Base-by-base conservation (phyloP, 2,888 invertebrate species). In the Lepetodrilus schrolli region DNA sequence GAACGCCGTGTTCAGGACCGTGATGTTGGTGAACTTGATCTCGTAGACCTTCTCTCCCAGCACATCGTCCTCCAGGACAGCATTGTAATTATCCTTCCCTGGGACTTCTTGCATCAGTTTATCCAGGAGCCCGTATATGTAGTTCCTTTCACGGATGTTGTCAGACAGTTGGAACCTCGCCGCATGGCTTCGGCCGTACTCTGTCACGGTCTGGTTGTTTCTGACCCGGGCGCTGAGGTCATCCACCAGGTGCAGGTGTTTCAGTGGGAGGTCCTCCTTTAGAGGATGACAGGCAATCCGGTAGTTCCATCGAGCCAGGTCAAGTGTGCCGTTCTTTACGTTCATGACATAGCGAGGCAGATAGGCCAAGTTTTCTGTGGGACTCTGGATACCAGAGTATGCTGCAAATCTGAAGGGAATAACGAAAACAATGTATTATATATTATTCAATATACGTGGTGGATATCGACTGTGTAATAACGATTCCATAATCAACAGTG, bases 341-440 rank as follows among this genome's bases (percentile, higher is more conserved):
- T 81, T 75, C 26, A 79, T 74, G 66, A 87, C 83, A 1, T 81
- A 83, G 10, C 82, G 83, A 2, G 87, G 88, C 0, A 87, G 80
- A 73, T 79, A 86, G 21, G 85, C 84, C 69, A 76, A 80, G 71
- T 87, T 85, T 69, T 87, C 86, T 5, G 66, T 48, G 26, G 73
- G 72, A 65, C 75, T 80, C 75, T 86, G 85, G 8, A 78, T 78
- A 0, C 87, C 86, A 2, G 85, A 81, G 65, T 83, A 80, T 0
- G 84, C 79, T 17, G 80, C 80, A 49, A 78, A 86, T 36, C 84
- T 43, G 43, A n/a, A n/a, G n/a, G n/a, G n/a, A n/a, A n/a, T n/a
- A n/a, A n/a, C n/a, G n/a, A n/a, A n/a, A n/a, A n/a, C n/a, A n/a
- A n/a, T n/a, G n/a, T n/a, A n/a, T n/a, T n/a, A n/a, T n/a, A n/a